Evolutionary conservation across 2,113 vertebrate genomes (phyloP).

Genomic region (Heterochromis multidens): DNA sequence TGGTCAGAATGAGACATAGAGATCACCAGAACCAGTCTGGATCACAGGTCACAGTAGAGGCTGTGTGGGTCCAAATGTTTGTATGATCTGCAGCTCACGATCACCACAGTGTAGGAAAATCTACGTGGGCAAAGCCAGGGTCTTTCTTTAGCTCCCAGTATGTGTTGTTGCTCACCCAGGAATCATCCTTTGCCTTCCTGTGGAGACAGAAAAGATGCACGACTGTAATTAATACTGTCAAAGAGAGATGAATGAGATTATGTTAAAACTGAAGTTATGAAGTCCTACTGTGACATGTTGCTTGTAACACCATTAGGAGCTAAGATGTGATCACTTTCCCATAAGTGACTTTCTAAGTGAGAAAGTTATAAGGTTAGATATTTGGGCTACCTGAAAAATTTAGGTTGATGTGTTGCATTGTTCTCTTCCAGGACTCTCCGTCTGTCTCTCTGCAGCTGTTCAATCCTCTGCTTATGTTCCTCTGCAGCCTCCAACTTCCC

Average conservation of each 20-base stretch:
- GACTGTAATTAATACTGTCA: not conserved
- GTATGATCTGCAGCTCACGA: conserved; percentile 12
- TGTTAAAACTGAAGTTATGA: too few relatives aligned
- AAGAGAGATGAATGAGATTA: not conserved
- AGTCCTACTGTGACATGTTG: too few relatives aligned
- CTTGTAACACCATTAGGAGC: not conserved
- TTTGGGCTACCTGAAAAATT: conserved; percentile 88
- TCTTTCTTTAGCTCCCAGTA: conserved; percentile 92
- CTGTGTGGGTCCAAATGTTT: conserved; percentile 14
- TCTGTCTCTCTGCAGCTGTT: conserved; percentile 91
- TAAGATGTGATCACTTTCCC: not conserved
- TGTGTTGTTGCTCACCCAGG: conserved; percentile 91
- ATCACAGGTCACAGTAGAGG: conserved; percentile 38
- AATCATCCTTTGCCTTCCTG: conserved; percentile 88
- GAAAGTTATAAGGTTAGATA: not conserved
- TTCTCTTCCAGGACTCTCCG: conserved; percentile 86
- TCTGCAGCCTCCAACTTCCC: conserved; percentile 89
- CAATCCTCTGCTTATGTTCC: conserved; percentile 90
- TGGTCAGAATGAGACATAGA: conserved; percentile 1
- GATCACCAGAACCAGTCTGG: conserved; percentile 43
- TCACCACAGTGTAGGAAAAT: conserved; percentile 91
- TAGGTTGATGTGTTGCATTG: conserved; percentile 82
- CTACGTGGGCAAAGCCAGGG: conserved; percentile 84
- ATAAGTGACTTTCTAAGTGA: not conserved
- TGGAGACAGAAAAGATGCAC: not conserved